A percentile compares a stretch with the other conserved stretches of the same genome.
Conservation (phyloP, 2,888 invertebrate species). For the Adela reaumurella region DNA sequence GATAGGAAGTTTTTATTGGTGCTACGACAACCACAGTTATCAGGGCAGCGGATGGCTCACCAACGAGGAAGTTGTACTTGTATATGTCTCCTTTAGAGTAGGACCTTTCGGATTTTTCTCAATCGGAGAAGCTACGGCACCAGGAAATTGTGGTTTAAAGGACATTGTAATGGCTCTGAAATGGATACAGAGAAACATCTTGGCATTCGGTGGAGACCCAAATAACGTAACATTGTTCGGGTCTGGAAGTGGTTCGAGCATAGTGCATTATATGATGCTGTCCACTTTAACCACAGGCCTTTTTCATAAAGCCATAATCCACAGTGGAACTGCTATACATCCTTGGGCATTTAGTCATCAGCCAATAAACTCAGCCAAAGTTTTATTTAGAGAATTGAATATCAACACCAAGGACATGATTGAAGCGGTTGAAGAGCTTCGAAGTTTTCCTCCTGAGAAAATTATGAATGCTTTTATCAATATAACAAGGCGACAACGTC, state of each 20-base stretch:
- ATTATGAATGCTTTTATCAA: conserved; percentile 23
- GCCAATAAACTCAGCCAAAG: conserved; percentile 24
- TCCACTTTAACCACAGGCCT: conserved; percentile 45
- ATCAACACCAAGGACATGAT: conserved; percentile 15
- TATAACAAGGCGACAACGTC: background rate
- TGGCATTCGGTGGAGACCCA: conserved; percentile 41
- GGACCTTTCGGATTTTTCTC: conserved; percentile 48
- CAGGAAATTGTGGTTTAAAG: conserved; percentile 45
- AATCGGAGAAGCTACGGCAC: conserved; percentile 34
- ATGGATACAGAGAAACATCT: conserved; percentile 44
- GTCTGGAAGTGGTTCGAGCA: conserved; percentile 39
- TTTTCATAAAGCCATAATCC: conserved; percentile 44
- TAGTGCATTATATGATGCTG: conserved; percentile 43
- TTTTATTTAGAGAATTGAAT: conserved; percentile 28
- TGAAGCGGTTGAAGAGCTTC: conserved; percentile 34
- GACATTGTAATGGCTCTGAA: conserved; percentile 41
- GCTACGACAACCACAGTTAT: conserved; percentile 21
- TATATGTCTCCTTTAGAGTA: conserved; percentile 39
- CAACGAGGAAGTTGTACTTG: conserved; percentile 32
- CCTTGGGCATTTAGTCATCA: conserved; percentile 36
- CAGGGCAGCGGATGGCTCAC: conserved; percentile 33
- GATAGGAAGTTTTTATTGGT: conserved; percentile 37
- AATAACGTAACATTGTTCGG: conserved; percentile 48
- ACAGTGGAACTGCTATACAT: conserved; percentile 41
- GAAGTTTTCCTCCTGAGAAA: conserved; percentile 19